phyloP scores from a whole-genome alignment of 92 coral and sea anemone species.

The Epizoanthus rinbou region DNA sequence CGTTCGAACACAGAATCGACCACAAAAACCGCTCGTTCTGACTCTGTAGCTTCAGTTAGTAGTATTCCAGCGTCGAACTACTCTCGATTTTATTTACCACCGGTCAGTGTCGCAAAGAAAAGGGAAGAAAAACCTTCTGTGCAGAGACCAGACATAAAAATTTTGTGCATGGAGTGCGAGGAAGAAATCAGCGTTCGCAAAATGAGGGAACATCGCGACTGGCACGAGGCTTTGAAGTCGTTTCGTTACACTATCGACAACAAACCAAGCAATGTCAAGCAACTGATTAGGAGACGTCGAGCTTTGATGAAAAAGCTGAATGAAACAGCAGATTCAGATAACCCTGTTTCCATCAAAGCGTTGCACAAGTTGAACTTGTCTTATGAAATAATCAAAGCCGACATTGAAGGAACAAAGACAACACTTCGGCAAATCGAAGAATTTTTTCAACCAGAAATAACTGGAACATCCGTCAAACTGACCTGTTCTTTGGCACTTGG shows the following conservation, averaged over 20 bases:
- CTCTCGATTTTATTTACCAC: conserved; percentile 27
- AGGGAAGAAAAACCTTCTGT: conserved; percentile 36
- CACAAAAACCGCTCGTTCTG: conserved; percentile 32
- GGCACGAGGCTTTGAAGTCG: conserved; percentile 79
- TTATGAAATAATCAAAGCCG: conserved; percentile 80
- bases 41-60: conserved; percentile 7
- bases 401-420: conserved; percentile 71
- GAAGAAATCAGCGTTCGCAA: conserved; percentile 82
- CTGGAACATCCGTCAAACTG: conserved; percentile 57
- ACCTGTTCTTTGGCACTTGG: conserved; percentile 81
- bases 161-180: conserved; percentile 88
- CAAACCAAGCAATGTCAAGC: conserved; percentile 72
- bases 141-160: conserved; percentile 61
- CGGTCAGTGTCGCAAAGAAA: conserved; percentile 5
- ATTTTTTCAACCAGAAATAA: conserved; percentile 50
- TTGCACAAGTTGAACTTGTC: conserved; percentile 81
- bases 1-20: conserved; percentile 41
- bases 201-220: conserved; percentile 79
- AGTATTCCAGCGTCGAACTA: conserved; percentile 11
- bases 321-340: conserved; percentile 69
- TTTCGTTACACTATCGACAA: conserved; percentile 71
- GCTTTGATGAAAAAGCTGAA: conserved; percentile 77
- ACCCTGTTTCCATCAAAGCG: conserved; percentile 80
- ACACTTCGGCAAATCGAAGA: conserved; percentile 61
- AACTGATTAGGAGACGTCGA: conserved; percentile 71